These are phyloP conservation scores for Lutraria lutraria DNA, from an alignment of 2,888 invertebrate genomes.

Conservation along the genomic window DNA sequence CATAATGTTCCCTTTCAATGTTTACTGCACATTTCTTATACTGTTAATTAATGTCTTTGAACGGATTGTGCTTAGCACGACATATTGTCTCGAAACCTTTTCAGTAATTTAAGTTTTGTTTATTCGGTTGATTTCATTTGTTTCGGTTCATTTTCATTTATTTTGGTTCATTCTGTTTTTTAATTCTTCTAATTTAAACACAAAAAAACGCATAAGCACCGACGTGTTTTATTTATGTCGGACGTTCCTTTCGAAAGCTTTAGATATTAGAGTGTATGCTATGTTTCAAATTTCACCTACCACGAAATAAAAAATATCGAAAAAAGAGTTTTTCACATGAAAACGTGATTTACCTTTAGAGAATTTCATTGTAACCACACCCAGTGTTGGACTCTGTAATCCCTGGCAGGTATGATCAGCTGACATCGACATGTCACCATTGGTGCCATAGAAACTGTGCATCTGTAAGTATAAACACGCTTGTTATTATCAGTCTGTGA, in stretches of 20 bases:
- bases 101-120: neutral
- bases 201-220: too few relatives aligned
- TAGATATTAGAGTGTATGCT: too few relatives aligned
- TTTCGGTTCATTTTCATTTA: neutral
- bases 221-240: too few relatives aligned
- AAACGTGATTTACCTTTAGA: constrained; percentile 90
- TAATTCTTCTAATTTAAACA: neutral
- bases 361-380: constrained; percentile 93
- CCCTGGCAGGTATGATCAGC: constrained; percentile 86
- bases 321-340: too few relatives aligned
- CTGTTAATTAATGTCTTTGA: too few relatives aligned
- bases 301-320: too few relatives aligned
- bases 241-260: too few relatives aligned
- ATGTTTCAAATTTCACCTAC: too few relatives aligned
- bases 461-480: constrained; percentile 68
- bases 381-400: constrained; percentile 94
- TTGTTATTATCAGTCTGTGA: neutral
- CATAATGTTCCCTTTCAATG: too few relatives aligned
- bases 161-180: neutral
- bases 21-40: too few relatives aligned
- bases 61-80: too few relatives aligned
- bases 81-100: neutral
- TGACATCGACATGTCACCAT: constrained; percentile 86
- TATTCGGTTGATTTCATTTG: neutral
- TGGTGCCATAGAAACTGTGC: constrained; percentile 83